Percentiles rank a stretch among this genome's conserved stretches.
Evolutionary conservation across 2,113 vertebrate species (phyloP).

Genomic region (Microcebus murinus): DNA sequence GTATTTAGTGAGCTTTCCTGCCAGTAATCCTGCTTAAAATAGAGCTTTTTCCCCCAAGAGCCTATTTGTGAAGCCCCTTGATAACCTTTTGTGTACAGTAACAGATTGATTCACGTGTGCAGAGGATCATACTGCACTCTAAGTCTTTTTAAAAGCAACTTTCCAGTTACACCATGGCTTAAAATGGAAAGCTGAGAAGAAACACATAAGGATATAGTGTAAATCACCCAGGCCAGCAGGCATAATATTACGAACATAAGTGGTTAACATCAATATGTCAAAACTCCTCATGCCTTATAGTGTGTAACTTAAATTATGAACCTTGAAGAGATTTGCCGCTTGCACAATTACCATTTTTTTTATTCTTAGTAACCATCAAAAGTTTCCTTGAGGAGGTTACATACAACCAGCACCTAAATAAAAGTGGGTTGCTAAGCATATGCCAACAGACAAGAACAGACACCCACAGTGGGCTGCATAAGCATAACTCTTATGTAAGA

Average conservation of each 20-base stretch:
- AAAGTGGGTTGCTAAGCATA: constrained; percentile 38
- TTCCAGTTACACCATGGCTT: background rate
- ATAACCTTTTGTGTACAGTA: background rate
- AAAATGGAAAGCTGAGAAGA: background rate
- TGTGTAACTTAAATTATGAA: background rate
- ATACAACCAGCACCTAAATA: background rate
- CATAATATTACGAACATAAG: background rate
- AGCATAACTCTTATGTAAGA: background rate
- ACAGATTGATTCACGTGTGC: background rate
- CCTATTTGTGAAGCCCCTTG: background rate
- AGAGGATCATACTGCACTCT: background rate
- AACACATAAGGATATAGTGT: background rate
- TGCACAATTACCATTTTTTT: background rate
- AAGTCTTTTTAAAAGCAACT: background rate
- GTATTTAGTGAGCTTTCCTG: background rate
- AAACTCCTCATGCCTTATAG: background rate
- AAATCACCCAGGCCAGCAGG: background rate
- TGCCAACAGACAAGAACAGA: constrained; percentile 44
- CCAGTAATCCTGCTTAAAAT: constrained; percentile 8
- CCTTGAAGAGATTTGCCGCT: background rate
- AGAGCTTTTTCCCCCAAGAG: background rate
- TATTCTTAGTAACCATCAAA: background rate
- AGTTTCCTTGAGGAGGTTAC: background rate
- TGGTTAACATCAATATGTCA: background rate
- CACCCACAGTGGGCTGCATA: background rate